phyloP scores from a whole-genome alignment of 2,797 vertebrate genomes.

The Bryconaethiops microstoma region DNA sequence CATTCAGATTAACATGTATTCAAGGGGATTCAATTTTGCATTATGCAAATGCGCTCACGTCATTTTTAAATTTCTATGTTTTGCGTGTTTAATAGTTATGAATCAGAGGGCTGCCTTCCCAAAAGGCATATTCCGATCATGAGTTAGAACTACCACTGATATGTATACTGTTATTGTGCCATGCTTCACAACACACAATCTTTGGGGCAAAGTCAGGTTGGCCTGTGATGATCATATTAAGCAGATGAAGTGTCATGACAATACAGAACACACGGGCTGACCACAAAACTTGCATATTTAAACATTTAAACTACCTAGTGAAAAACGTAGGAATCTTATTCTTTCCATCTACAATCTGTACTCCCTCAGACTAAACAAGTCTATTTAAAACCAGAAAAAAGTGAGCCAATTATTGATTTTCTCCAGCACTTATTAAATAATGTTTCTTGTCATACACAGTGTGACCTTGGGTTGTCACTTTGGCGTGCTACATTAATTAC shows the following conservation, averaged over 20 bases:
- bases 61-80: constrained; percentile 77
- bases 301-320: constrained; percentile 10
- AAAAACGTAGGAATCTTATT: not conserved
- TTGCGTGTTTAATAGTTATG: constrained; percentile 74
- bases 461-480: constrained; percentile 68
- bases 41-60: constrained; percentile 82
- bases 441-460: constrained; percentile 54
- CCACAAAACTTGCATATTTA: constrained; percentile 31
- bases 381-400: constrained; percentile 30
- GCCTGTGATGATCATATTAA: constrained; percentile 47
- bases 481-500: constrained; percentile 72
- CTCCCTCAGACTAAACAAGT: not conserved
- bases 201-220: constrained; percentile 60
- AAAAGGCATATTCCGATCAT: constrained; percentile 77
- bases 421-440: constrained; percentile 50
- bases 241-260: constrained; percentile 32
- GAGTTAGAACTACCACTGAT: constrained; percentile 69
- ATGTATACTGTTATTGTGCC: constrained; percentile 73
- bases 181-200: constrained; percentile 64
- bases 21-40: constrained; percentile 81
- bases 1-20: constrained; percentile 84
- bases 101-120: constrained; percentile 71
- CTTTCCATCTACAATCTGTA: not conserved
- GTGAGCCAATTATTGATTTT: constrained; percentile 53
- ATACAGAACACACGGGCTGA: constrained; percentile 18